phyloP scores from a whole-genome alignment of 37 sponge, comb jelly and placozoan genomes.

The Axinella damicornis region DNA sequence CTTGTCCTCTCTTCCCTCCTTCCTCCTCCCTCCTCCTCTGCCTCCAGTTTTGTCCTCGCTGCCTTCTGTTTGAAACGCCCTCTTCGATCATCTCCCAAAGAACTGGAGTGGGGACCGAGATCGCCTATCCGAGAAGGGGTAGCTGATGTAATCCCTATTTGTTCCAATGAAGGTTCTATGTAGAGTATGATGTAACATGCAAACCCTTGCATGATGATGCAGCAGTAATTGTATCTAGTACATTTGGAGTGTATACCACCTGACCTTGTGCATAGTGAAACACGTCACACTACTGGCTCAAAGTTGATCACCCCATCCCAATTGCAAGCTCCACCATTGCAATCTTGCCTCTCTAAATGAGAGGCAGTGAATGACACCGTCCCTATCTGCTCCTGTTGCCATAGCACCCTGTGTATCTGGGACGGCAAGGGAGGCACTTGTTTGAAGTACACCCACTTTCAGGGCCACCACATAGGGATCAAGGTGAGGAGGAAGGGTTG shows the following conservation, averaged over 20 bases:
- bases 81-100: conserved; percentile 45
- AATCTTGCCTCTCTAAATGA: no score
- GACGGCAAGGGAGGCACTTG: conserved; percentile 84
- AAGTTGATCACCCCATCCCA: no score
- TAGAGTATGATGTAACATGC: no score
- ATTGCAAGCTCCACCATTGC: no score
- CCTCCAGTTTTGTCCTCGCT: conserved; percentile 57
- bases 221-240: no score
- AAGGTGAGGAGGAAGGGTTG: conserved; percentile 67
- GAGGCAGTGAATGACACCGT: not conserved
- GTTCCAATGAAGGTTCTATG: no score
- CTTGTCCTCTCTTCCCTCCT: no score
- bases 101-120: conserved; percentile 72
- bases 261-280: no score
- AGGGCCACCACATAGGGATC: conserved; percentile 42
- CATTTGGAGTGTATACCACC: no score
- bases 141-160: no score
- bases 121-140: conserved; percentile 62
- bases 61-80: conserved; percentile 57
- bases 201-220: no score
- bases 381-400: not conserved
- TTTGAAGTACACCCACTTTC: conserved; percentile 39
- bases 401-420: conserved; percentile 72
- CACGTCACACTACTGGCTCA: no score
- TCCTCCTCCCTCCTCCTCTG: not conserved